Percentiles rank a stretch among this genome's conserved stretches.
Conservation (phyloP, 2,113 vertebrate species). For the Holacanthus passer region DNA sequence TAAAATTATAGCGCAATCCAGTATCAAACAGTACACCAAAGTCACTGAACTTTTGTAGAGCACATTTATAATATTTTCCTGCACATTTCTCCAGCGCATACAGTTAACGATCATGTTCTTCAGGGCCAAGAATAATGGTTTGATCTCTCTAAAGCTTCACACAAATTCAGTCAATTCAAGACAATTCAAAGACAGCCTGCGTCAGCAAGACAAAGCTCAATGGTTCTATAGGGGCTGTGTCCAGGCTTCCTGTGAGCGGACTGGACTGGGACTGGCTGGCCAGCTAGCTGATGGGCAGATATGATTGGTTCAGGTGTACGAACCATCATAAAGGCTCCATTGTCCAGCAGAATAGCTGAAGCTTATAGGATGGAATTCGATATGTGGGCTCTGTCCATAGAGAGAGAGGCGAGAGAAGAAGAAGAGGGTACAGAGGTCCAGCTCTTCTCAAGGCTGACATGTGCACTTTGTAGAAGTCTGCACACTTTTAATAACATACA, state of each 20-base stretch:
- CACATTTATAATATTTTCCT: not conserved
- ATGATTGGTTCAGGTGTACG: conserved; percentile 67
- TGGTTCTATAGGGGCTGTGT: not conserved
- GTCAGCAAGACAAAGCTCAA: not conserved
- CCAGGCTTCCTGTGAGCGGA: not conserved
- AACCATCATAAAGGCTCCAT: conserved; percentile 72
- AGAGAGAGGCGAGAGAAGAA: conserved; percentile 3
- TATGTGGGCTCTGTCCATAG: conserved; percentile 35
- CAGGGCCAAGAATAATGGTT: not conserved
- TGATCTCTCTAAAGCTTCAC: not conserved
- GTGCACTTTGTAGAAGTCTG: not conserved
- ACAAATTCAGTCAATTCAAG: not conserved
- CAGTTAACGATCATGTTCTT: not conserved
- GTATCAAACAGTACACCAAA: not conserved
- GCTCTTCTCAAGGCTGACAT: not conserved
- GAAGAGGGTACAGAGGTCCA: not conserved
- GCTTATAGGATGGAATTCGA: conserved; percentile 66
- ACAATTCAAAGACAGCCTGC: not conserved
- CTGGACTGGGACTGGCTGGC: conserved; percentile 8
- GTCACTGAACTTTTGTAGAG: not conserved
- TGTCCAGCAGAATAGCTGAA: conserved; percentile 61
- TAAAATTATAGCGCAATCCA: not conserved
- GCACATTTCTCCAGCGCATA: not conserved
- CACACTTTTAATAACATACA: not conserved
- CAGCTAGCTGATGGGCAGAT: conserved; percentile 45